Evolutionary conservation across 2,113 vertebrate species (phyloP).

Genomic region (Suricata suricatta): DNA sequence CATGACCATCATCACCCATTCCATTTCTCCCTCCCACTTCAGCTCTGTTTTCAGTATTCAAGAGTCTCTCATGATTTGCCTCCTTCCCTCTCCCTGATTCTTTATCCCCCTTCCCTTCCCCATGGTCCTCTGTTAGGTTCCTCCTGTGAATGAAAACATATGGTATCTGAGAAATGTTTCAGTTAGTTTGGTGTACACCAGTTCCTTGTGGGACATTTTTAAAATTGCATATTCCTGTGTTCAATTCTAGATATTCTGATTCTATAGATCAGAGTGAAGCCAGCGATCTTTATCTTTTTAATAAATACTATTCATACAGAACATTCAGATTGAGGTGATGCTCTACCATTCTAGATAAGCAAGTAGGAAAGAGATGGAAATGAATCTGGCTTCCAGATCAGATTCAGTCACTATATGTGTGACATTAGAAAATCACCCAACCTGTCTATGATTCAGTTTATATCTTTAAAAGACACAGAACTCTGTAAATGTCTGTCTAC

Average conservation of each 20-base stretch:
- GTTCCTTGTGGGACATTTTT: neutral
- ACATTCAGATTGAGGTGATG: neutral
- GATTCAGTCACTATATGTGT: neutral
- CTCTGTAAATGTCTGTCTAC: neutral
- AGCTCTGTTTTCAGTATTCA: too few relatives aligned
- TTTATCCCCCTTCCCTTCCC: too few relatives aligned
- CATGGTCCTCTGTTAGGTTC: too few relatives aligned
- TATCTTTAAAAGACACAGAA: neutral
- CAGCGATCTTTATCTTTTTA: neutral
- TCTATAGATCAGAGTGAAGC: neutral
- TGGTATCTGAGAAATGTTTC: neutral
- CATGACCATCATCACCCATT: too few relatives aligned
- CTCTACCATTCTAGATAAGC: neutral
- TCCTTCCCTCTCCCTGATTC: too few relatives aligned
- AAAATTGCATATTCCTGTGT: neutral
- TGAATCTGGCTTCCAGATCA: neutral
- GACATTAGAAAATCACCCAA: neutral
- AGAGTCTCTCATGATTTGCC: too few relatives aligned
- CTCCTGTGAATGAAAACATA: too few relatives aligned
- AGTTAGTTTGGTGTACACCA: neutral
- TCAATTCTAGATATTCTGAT: neutral
- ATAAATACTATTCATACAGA: neutral
- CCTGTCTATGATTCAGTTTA: neutral
- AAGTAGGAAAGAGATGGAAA: neutral
- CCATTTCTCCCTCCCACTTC: too few relatives aligned